Evolutionary conservation across 2,888 invertebrate genomes (phyloP).

Genomic region (Acleris laterana): DNA sequence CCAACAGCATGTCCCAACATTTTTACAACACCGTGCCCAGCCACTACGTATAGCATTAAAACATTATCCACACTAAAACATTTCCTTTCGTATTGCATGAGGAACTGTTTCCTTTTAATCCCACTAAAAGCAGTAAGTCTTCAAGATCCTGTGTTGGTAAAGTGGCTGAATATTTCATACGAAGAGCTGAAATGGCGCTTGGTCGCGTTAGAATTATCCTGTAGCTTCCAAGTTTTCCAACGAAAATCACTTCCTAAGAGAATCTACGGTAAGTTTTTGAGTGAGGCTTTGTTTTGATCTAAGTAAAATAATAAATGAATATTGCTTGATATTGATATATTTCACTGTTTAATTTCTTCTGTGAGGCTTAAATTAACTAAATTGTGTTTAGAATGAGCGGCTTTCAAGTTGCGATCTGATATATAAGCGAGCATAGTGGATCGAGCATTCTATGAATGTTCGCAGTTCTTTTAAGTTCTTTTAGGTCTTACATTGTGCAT

Average conservation of each 20-base stretch:
- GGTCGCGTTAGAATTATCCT: slow-evolving; percentile 2
- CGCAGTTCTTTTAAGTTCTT: no score
- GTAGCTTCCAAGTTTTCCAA: background rate
- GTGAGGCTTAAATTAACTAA: no score
- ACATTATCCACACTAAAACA: slow-evolving; percentile 12
- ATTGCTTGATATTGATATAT: no score
- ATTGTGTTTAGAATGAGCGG: no score
- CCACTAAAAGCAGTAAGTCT: slow-evolving; percentile 28
- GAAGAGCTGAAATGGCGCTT: slow-evolving; percentile 11
- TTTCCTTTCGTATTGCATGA: slow-evolving; percentile 18
- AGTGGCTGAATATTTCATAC: slow-evolving; percentile 28
- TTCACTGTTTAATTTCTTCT: no score
- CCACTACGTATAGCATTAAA: background rate
- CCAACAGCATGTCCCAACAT: slow-evolving; percentile 1
- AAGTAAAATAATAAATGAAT: no score
- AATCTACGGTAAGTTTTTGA: no score
- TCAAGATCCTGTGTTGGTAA: slow-evolving; percentile 15
- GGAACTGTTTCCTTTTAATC: slow-evolving; percentile 31
- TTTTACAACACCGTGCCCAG: background rate
- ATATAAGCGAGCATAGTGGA: no score
- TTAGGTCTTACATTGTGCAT: no score
- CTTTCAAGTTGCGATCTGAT: no score
- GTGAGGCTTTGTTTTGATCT: no score
- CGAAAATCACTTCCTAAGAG: background rate
- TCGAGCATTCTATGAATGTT: no score